Evolutionary conservation across 2,888 invertebrate species (phyloP), one percentile per base, ranked within the genome.

Genomic region (Lutraria lutraria): DNA sequence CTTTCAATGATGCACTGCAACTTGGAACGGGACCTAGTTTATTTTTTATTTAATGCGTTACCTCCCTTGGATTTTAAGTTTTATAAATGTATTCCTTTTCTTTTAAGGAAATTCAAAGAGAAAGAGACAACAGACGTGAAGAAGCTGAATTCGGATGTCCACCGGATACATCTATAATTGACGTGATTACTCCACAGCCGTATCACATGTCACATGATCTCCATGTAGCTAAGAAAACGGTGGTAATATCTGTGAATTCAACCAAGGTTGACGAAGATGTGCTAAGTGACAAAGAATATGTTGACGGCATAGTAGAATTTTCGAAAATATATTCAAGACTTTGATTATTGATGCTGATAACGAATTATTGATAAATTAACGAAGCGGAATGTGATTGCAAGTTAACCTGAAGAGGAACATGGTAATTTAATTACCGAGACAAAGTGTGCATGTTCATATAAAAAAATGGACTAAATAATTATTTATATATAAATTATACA

Each of bases 141-240:
- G 84, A 88, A 31, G 83, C 87, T 19, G 80, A 88, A 60, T 88
- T 83, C 79, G 80, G 80, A 21, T 88, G 83, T n/a, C 79, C 80
- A 25, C 87, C 87, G 8, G 83, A 34, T 25, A 25, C 53, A 15
- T n/a, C 31, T 3, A 31, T 79, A 34, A 53, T 34, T 19, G 72
- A 76, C 54, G 6, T 81, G 4, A 54, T 12, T 16, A 43, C 53
- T 13, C 0, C 25, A 3, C 54, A 19, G 21, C 2, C 8, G 2
- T 31, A 76, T 76, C 6, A 85, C 79, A 52, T 43, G 76, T 13
- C 68, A 29, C 54, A 53, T 52, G n/a, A 53, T 52, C 21, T 81
- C 3, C 43, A 13, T 13, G 52, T 81, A 29, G 10, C 15, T 3
- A 54, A 53, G 13, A 56, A 13, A 52, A 60, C 53, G 15, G n/a